Evolutionary conservation across 2,797 vertebrate species (phyloP).

Genomic region (Darevskia mixta): DNA sequence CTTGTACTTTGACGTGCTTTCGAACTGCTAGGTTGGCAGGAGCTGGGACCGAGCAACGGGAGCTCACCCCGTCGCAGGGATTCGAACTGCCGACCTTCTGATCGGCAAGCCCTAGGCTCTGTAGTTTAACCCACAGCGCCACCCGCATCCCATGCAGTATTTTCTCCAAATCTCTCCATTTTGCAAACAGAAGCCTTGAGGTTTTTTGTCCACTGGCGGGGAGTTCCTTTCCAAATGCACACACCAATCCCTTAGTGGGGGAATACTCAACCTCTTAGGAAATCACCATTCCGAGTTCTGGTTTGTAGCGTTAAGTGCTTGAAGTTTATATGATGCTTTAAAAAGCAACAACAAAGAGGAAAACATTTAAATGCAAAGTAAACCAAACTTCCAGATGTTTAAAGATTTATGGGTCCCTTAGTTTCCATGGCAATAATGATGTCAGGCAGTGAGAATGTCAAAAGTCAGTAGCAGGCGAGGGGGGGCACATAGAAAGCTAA

Average conservation of each 20-base stretch:
- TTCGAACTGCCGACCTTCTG: too few relatives aligned
- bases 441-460: constrained; percentile 2
- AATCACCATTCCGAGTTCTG: neutral
- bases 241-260: neutral
- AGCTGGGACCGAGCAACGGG: too few relatives aligned
- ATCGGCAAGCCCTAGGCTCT: too few relatives aligned
- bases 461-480: neutral
- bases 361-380: neutral
- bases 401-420: neutral
- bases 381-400: neutral
- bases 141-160: too few relatives aligned
- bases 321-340: neutral
- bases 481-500: neutral
- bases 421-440: neutral
- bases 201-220: too few relatives aligned
- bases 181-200: too few relatives aligned
- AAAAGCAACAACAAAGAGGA: neutral
- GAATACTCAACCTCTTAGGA: neutral
- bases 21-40: too few relatives aligned
- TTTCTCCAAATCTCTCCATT: too few relatives aligned
- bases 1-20: too few relatives aligned
- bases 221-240: neutral
- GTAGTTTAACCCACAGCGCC: too few relatives aligned
- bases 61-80: too few relatives aligned
- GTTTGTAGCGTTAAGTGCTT: neutral